phyloP scores from a whole-genome alignment of 1,140 invertebrate species.

The Cataglyphis hispanica region DNA sequence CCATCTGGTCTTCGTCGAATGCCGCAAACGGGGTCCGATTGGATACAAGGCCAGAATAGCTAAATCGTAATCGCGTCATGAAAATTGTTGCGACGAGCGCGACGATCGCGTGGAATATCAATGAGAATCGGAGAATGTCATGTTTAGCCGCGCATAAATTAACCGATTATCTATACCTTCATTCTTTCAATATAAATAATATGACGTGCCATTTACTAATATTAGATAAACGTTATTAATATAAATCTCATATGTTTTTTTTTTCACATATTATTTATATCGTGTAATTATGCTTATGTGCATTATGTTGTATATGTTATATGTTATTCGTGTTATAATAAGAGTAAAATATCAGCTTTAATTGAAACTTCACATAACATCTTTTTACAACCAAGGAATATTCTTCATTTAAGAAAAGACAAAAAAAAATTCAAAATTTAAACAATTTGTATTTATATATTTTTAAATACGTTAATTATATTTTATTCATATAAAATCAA shows the following conservation, averaged over 20 bases:
- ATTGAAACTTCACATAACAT: neutral
- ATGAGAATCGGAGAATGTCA: constrained; percentile 18
- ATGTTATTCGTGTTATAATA: too few relatives aligned
- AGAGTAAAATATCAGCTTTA: neutral
- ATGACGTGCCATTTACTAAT: neutral
- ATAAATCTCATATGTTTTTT: neutral
- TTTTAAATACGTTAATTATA: neutral
- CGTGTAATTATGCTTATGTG: too few relatives aligned
- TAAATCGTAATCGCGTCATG: constrained; percentile 66
- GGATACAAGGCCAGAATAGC: constrained; percentile 73
- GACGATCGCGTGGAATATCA: constrained; percentile 68
- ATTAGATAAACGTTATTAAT: neutral
- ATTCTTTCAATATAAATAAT: neutral
- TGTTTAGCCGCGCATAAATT: constrained; percentile 36
- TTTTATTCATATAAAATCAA: constrained; percentile 7
- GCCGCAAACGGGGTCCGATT: constrained; percentile 65
- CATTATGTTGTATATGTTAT: too few relatives aligned
- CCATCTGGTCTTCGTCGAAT: constrained; percentile 63
- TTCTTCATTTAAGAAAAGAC: neutral
- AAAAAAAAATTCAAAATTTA: neutral
- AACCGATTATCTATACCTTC: neutral
- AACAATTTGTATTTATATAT: neutral
- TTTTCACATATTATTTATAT: too few relatives aligned
- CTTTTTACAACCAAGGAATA: neutral
- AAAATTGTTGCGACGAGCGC: constrained; percentile 65